These are phyloP conservation scores for Galerucella nymphaeae DNA, from an alignment of 2,888 invertebrate species.

Conservation along the genomic window DNA sequence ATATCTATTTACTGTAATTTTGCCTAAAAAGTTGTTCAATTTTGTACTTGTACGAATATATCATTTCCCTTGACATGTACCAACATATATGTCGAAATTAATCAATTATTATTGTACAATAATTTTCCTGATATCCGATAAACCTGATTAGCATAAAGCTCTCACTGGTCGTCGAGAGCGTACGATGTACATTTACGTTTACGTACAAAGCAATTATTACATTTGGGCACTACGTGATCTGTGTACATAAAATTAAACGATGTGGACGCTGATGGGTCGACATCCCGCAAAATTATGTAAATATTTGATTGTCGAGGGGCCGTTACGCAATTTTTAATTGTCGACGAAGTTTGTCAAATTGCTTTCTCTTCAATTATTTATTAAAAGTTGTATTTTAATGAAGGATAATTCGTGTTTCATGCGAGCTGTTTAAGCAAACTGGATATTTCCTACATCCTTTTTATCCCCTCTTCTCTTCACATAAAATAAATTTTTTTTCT, in stretches of 20 bases:
- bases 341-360: background rate
- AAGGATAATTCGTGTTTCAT: too few relatives aligned
- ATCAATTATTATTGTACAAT: constrained; percentile 33
- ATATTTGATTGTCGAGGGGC: background rate
- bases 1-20: too few relatives aligned
- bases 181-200: constrained; percentile 36
- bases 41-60: background rate
- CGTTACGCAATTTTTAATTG: background rate
- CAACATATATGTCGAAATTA: constrained; percentile 21
- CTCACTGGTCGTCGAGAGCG: constrained; percentile 31
- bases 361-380: background rate
- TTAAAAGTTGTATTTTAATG: background rate
- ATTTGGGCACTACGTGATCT: constrained; percentile 40
- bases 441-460: background rate
- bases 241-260: constrained; percentile 27
- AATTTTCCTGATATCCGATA: constrained; percentile 33
- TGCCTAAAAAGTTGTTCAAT: too few relatives aligned
- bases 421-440: too few relatives aligned
- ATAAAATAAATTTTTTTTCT: too few relatives aligned
- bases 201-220: constrained; percentile 40
- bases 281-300: constrained; percentile 10
- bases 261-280: constrained; percentile 13
- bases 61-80: background rate
- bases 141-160: constrained; percentile 40
- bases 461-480: too few relatives aligned